These are phyloP conservation scores for Gyrodactylus salaris DNA, from an alignment of 1,140 invertebrate genomes.

Conservation along the genomic window DNA sequence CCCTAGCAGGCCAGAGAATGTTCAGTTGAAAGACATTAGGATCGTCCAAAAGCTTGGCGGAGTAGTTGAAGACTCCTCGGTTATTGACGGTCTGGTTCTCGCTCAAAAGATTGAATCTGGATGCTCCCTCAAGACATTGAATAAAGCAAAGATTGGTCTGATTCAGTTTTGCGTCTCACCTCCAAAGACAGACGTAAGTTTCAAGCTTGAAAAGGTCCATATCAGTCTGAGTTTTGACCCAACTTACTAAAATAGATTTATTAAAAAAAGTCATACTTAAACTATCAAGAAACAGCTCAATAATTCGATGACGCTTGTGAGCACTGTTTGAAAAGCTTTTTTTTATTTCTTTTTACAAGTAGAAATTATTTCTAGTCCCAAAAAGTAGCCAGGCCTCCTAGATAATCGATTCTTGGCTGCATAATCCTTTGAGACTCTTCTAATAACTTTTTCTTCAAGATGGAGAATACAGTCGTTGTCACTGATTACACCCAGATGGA, in stretches of 20 bases:
- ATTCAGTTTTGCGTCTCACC: constrained; percentile 98
- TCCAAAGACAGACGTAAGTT: constrained; percentile 41
- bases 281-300: too few species aligned
- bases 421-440: too few species aligned
- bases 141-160: constrained; percentile 89
- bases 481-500: constrained; percentile 98
- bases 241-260: too few species aligned
- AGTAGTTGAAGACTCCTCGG: constrained; percentile 80
- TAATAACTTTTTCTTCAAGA: too few species aligned
- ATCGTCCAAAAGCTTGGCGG: constrained; percentile 63
- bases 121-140: constrained; percentile 53
- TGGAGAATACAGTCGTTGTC: constrained; percentile 83
- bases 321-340: too few species aligned
- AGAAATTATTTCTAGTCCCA: neutral
- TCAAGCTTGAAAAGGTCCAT: neutral
- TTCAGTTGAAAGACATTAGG: constrained; percentile 50
- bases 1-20: constrained; percentile 25
- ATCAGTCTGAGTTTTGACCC: too few species aligned
- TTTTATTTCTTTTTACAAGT: too few species aligned
- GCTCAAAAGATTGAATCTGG: constrained; percentile 45
- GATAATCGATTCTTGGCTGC: too few species aligned
- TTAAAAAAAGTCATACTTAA: too few species aligned
- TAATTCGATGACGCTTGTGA: too few species aligned
- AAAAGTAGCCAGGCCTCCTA: too few species aligned
- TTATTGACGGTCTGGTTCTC: constrained; percentile 73